These are phyloP conservation scores for Pseudolaguvia tuberculata DNA, from an alignment of 2,113 vertebrate genomes.

Conservation along the genomic window DNA sequence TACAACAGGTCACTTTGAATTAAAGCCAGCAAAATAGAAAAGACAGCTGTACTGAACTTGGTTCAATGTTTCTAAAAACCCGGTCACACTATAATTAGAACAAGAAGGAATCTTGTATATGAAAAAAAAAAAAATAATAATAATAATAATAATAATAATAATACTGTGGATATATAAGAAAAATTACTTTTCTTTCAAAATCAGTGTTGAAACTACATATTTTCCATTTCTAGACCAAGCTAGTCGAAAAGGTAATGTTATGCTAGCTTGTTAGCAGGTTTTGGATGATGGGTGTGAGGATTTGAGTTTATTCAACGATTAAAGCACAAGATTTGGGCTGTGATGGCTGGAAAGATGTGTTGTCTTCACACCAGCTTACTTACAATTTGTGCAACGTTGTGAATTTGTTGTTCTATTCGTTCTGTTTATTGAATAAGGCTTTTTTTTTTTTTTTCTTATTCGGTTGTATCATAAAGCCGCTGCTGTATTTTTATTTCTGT, in stretches of 20 bases:
- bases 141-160: too few species aligned
- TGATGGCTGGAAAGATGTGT: not conserved
- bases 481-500: conserved; percentile 52
- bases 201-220: too few species aligned
- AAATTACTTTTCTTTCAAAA: too few species aligned
- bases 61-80: not conserved
- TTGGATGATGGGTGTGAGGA: too few species aligned
- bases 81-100: not conserved
- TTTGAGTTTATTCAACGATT: too few species aligned
- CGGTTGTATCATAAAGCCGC: not conserved
- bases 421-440: conserved; percentile 30
- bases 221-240: not conserved
- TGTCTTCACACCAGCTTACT: too few species aligned
- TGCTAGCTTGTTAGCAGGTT: too few species aligned
- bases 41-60: conserved; percentile 15
- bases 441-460: not conserved
- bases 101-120: not conserved
- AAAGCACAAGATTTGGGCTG: not conserved
- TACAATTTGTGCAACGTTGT: conserved; percentile 23
- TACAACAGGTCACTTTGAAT: conserved; percentile 13
- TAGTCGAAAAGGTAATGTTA: conserved; percentile 10
- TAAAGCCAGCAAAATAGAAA: conserved; percentile 3
- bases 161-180: too few species aligned
- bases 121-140: too few species aligned
- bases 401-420: conserved; percentile 43